These are phyloP conservation scores for Archegozetes longisetosus DNA, from an alignment of 1,140 invertebrate species.

Conservation along the genomic window DNA sequence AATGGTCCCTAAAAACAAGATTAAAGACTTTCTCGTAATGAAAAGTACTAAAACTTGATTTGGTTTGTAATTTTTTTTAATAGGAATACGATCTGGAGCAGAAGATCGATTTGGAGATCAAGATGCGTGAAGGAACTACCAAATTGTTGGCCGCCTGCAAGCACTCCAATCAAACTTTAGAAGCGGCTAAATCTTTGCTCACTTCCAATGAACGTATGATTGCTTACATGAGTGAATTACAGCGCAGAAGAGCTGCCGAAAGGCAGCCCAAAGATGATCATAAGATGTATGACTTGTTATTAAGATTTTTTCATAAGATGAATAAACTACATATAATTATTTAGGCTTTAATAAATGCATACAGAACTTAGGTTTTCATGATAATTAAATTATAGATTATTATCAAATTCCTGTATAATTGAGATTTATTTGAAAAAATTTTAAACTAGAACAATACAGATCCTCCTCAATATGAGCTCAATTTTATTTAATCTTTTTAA, in stretches of 20 bases:
- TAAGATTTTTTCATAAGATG: background rate
- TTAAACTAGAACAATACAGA: no score
- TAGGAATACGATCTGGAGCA: background rate
- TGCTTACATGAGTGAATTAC: constrained; percentile 47
- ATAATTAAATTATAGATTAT: no score
- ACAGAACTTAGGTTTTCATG: no score
- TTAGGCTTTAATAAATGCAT: no score
- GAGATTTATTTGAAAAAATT: no score
- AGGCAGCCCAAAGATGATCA: constrained; percentile 10
- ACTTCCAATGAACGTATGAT: constrained; percentile 50
- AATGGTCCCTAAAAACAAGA: background rate
- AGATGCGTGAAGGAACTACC: constrained; percentile 52
- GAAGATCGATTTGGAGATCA: constrained; percentile 48
- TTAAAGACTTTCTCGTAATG: background rate
- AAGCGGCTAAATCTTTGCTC: constrained; percentile 48
- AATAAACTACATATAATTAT: background rate
- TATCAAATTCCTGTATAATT: no score
- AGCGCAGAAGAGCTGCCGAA: constrained; percentile 38
- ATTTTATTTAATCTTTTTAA: no score
- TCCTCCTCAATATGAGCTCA: no score
- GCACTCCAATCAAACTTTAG: constrained; percentile 45
- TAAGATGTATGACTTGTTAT: background rate
- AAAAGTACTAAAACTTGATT: no score
- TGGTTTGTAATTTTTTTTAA: background rate
- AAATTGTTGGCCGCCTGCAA: constrained; percentile 46